These are phyloP conservation scores for Actinemys pallida DNA, from an alignment of 2,113 vertebrate species.

Conservation along the genomic window DNA sequence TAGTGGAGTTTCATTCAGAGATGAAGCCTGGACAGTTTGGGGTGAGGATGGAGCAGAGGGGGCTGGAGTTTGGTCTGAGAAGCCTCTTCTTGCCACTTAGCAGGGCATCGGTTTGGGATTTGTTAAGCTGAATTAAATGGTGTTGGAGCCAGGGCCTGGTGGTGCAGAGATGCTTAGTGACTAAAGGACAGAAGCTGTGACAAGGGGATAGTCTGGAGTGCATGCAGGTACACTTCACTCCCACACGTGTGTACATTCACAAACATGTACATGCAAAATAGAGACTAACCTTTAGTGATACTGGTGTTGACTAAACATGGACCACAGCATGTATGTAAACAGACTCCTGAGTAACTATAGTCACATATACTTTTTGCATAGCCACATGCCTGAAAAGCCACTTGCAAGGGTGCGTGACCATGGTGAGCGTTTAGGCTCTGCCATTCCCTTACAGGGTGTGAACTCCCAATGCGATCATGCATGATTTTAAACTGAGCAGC, in stretches of 20 bases:
- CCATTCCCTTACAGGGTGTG: neutral
- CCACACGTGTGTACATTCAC: no score
- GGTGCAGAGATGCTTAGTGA: neutral
- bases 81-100: neutral
- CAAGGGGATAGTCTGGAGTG: neutral
- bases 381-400: neutral
- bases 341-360: neutral
- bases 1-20: neutral
- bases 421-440: neutral
- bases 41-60: neutral
- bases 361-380: neutral
- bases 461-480: neutral
- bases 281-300: no score
- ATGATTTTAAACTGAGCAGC: neutral
- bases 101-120: neutral
- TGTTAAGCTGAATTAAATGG: neutral
- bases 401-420: neutral
- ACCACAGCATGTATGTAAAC: neutral
- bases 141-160: neutral
- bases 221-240: no score
- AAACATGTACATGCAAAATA: fast-evolving
- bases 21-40: no score
- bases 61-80: neutral
- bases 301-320: no score
- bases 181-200: neutral